Evolutionary conservation across 1,140 invertebrate species (phyloP).

Genomic region (Acromyrmex heyeri): DNA sequence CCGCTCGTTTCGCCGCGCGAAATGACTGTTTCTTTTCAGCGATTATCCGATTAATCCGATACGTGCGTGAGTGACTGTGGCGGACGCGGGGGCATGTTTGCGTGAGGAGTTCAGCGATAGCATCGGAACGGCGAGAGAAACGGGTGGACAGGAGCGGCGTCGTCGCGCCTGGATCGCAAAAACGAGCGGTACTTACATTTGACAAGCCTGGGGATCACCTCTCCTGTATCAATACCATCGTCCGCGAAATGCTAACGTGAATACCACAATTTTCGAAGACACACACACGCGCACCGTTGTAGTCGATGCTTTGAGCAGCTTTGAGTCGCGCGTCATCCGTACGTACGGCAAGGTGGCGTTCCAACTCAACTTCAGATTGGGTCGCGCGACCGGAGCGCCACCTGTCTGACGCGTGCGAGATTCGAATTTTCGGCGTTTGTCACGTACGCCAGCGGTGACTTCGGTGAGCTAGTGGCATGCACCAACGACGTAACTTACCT

Average conservation of each 20-base stretch:
- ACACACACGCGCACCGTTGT: slow-evolving; percentile 4
- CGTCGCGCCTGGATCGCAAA: background rate
- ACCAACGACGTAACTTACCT: too few species aligned
- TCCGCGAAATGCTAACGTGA: background rate
- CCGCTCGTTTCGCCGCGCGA: too few species aligned
- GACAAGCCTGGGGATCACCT: slow-evolving; percentile 62
- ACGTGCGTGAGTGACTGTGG: background rate
- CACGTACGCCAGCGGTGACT: slow-evolving; percentile 63
- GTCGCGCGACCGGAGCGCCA: slow-evolving; percentile 1
- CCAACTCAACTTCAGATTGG: background rate
- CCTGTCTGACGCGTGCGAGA: slow-evolving; percentile 12
- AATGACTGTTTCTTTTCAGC: background rate
- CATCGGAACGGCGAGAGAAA: background rate
- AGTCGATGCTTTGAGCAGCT: background rate
- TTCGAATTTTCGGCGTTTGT: slow-evolving; percentile 64
- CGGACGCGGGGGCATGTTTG: background rate
- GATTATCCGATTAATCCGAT: background rate
- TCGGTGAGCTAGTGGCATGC: background rate
- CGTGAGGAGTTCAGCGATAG: background rate
- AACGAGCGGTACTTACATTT: background rate
- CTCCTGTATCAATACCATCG: slow-evolving; percentile 70
- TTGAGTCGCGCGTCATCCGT: slow-evolving; percentile 46
- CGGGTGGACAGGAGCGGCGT: background rate
- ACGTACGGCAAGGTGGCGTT: slow-evolving; percentile 63
- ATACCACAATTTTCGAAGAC: slow-evolving; percentile 37